phyloP scores from a whole-genome alignment of 2,888 invertebrate species.

The Ecdyonurus torrentis region DNA sequence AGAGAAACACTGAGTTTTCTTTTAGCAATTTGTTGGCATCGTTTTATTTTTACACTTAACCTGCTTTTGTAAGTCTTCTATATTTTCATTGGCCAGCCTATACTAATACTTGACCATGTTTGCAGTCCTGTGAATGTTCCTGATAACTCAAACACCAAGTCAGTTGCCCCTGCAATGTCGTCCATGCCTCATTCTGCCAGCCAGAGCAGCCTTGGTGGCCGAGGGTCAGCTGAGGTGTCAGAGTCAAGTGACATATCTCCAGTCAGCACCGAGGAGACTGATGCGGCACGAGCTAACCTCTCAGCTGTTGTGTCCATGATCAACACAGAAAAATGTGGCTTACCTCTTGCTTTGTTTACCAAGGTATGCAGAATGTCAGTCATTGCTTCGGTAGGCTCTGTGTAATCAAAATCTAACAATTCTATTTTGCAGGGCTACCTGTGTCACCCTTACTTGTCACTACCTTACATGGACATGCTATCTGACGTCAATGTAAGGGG shows the following conservation, averaged over 20 bases:
- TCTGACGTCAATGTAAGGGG: conserved; percentile 63
- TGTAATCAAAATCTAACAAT: too few relatives aligned
- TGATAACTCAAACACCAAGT: too few relatives aligned
- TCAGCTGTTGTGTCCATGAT: conserved; percentile 36
- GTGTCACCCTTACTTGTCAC: conserved; percentile 87
- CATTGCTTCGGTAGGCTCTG: too few relatives aligned
- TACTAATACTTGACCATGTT: too few relatives aligned
- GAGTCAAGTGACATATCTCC: background rate
- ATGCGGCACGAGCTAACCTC: background rate
- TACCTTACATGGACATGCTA: conserved; percentile 86
- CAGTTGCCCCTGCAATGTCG: background rate
- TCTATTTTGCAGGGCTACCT: conserved; percentile 52
- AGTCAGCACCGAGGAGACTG: background rate
- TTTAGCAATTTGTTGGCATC: too few relatives aligned
- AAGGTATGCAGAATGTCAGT: too few relatives aligned
- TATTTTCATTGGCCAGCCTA: too few relatives aligned
- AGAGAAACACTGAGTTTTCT: too few relatives aligned
- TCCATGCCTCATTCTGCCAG: background rate
- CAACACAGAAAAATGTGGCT: conserved; percentile 58
- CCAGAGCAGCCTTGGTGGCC: background rate
- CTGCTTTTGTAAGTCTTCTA: too few relatives aligned
- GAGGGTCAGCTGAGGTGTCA: background rate
- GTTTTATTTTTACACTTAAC: too few relatives aligned
- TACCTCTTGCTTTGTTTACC: conserved; percentile 73
- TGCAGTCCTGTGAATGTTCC: too few relatives aligned